A percentile compares a stretch with the other conserved stretches of the same genome.
phyloP scores from a whole-genome alignment of 2,888 invertebrate genomes.

The Sphaeridia pumilis region DNA sequence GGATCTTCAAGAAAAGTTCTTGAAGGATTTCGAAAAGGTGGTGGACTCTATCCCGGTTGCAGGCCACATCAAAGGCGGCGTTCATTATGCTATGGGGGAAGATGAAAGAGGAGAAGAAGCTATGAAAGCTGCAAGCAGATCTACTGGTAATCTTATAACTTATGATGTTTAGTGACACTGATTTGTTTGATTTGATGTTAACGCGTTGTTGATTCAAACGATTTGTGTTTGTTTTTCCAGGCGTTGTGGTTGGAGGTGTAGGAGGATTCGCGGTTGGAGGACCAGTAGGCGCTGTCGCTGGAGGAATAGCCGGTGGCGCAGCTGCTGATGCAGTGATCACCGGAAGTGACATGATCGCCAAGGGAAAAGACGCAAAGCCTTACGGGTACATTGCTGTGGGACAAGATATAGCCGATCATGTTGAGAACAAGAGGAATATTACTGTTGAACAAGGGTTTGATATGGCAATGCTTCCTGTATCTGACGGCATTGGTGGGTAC shows the following conservation, averaged over 20 bases:
- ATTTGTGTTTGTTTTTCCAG: conserved; percentile 10
- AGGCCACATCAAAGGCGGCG: conserved; percentile 32
- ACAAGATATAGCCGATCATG: conserved; percentile 22
- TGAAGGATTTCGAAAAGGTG: conserved; percentile 23
- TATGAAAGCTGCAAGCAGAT: conserved; percentile 31
- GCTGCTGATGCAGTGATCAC: conserved; percentile 32
- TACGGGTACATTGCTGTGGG: conserved; percentile 29
- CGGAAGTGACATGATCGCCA: conserved; percentile 27
- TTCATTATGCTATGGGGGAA: conserved; percentile 30
- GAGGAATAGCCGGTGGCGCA: conserved; percentile 33
- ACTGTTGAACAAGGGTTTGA: conserved; percentile 29
- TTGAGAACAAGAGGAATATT: conserved; percentile 19
- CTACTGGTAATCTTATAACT: conserved; percentile 15
- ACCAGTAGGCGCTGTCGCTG: conserved; percentile 26
- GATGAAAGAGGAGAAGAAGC: conserved; percentile 30
- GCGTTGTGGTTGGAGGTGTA: conserved; percentile 30
- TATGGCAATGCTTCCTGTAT: conserved; percentile 29
- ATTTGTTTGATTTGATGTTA: no score
- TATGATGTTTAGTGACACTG: no score
- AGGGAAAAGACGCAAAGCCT: conserved; percentile 25
- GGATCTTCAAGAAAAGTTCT: conserved; percentile 32
- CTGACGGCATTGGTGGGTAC: conserved; percentile 29
- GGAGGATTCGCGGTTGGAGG: conserved; percentile 30
- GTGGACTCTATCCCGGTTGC: conserved; percentile 29
- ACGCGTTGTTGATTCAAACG: no score